Base-by-base conservation (phyloP, 2,888 invertebrate genomes). In the Scrobipalpa costella region DNA sequence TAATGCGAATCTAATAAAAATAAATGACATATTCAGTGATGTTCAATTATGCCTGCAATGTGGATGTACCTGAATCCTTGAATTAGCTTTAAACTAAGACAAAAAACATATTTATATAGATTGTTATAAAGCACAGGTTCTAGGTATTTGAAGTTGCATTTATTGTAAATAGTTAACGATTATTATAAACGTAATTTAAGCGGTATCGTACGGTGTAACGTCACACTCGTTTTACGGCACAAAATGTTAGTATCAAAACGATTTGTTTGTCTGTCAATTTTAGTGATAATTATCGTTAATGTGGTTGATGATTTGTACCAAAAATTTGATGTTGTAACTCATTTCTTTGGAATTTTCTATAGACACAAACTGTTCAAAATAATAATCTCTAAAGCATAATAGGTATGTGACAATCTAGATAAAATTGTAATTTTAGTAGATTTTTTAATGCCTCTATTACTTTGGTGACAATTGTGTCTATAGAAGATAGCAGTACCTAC, bases 211-310 rank as follows among this genome's bases (percentile, higher is more conserved):
- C 83, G 84, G 86, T 89, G 86, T 88, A 83, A 13, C 71, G 78
- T 83, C 88, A 90, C 91, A 91, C 91, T 91, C 90, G 91, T 91
- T 91, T 90, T 90, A 85, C 83, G 86, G 90, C 91, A 90, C 91
- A 91, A 90, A 87, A 86, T 86, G 85, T 89, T 90, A 89, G 86
- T 74, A 80, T 79, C 78, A 62, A 57, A 83, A 81, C 81, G 78
- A 80, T 89, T 90, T 82, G 83, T 87, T 90, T 89, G 79, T 83
- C 82, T 82, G 88, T 90, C 90, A 90, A 90, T 91, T 91, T 90
- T 91, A 90, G 88, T 84, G 73, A 73, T 88, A 88, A 83, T 70
- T 71, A 74, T 71, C 68, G 75, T 84, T 83, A 79, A 80, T 78
- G 77, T 76, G 78, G 71, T 79, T 75, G 76, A 85, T 86, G 69